Evolutionary conservation across 2,888 invertebrate genomes (phyloP).

Genomic region (Nudaria mundana): DNA sequence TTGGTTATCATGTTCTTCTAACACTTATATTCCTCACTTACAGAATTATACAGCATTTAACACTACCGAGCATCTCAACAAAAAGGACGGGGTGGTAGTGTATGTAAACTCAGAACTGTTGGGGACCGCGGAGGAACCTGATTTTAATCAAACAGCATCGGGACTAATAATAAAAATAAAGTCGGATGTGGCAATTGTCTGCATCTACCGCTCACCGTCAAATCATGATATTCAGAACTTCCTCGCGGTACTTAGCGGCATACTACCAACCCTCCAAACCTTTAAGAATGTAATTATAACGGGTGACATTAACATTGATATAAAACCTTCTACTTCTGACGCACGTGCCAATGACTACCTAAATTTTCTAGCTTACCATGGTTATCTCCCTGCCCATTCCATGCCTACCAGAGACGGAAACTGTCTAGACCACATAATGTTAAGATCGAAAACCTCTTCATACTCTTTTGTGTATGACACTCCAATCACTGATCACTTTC

Average conservation of each 20-base stretch:
- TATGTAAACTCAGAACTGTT: background rate
- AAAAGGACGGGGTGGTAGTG: background rate
- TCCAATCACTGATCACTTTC: background rate
- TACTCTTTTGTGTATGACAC: background rate
- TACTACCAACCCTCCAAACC: background rate
- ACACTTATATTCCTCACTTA: background rate
- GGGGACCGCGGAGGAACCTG: background rate
- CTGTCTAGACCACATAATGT: background rate
- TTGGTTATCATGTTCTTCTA: background rate
- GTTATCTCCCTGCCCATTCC: background rate
- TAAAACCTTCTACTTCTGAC: slow-evolving; percentile 1
- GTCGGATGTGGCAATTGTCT: background rate
- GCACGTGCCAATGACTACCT: slow-evolving; percentile 8
- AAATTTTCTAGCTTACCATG: slow-evolving; percentile 4
- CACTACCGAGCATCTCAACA: background rate
- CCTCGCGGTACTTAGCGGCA: background rate
- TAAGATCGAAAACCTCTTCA: background rate
- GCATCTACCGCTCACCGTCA: background rate
- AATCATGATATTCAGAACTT: background rate
- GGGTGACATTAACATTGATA: slow-evolving; percentile 21
- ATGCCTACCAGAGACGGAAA: background rate
- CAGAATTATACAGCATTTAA: background rate
- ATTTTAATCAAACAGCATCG: background rate
- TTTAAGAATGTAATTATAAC: background rate
- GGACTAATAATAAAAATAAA: background rate